phyloP scores from a whole-genome alignment of 2,797 vertebrate species.

The Dipus sagitta region DNA sequence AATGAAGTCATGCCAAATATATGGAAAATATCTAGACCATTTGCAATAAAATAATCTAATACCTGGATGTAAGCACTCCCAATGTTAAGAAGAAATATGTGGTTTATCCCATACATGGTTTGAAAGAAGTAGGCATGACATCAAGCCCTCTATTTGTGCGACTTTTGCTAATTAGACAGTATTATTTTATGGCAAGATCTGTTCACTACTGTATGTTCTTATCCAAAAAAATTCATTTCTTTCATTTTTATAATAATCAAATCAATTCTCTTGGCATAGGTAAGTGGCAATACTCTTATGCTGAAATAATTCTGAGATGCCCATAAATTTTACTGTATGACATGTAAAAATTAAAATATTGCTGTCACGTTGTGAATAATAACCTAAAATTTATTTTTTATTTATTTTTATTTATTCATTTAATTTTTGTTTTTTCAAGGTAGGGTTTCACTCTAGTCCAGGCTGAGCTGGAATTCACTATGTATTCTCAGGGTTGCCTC shows the following conservation, averaged over 20 bases:
- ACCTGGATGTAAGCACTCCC: no score
- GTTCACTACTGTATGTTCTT: background rate
- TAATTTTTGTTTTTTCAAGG: no score
- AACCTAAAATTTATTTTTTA: no score
- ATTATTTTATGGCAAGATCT: background rate
- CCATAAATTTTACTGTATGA: background rate
- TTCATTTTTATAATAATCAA: background rate
- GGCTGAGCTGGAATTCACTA: no score
- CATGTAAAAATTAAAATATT: constrained; percentile 1
- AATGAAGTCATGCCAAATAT: background rate
- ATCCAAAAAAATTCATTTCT: background rate
- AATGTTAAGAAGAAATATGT: background rate
- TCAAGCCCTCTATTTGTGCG: background rate
- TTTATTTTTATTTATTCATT: no score
- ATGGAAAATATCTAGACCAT: background rate
- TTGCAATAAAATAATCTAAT: background rate
- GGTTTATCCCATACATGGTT: background rate
- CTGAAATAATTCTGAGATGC: background rate
- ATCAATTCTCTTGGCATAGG: background rate
- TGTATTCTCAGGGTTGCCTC: no score
- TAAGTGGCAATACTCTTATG: background rate
- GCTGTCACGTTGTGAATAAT: background rate
- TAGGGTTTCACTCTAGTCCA: no score
- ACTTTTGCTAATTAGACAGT: background rate
- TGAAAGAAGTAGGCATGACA: background rate